A percentile compares a stretch with the other conserved stretches of the same genome.
These are phyloP conservation scores for Platysteira castanea DNA, from an alignment of 2,113 vertebrate genomes.

Conservation along the genomic window DNA sequence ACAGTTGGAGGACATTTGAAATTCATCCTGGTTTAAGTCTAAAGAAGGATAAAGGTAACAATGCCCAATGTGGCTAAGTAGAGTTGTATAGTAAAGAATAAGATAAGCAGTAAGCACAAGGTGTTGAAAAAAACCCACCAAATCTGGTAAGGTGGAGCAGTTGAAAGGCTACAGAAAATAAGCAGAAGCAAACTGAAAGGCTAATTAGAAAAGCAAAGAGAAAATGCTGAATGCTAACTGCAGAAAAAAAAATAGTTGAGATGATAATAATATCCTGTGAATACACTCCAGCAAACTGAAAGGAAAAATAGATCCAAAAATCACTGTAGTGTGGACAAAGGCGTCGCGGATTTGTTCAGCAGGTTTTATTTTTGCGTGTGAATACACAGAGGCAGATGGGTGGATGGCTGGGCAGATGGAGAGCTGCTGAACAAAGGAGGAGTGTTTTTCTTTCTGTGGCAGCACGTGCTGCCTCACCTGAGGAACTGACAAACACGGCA, in stretches of 20 bases:
- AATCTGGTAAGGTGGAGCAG: constrained; percentile 18
- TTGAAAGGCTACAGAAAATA: constrained; percentile 2
- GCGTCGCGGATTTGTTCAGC: neutral
- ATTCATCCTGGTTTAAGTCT: constrained; percentile 63
- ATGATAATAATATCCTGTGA: neutral
- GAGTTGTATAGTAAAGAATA: constrained; percentile 39
- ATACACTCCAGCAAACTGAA: neutral
- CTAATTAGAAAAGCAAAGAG: constrained; percentile 39
- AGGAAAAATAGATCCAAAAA: constrained; percentile 5
- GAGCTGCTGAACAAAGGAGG: constrained; percentile 1
- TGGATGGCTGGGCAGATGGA: constrained; percentile 24
- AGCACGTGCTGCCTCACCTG: constrained; percentile 9
- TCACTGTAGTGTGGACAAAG: neutral
- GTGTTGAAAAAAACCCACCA: constrained; percentile 2
- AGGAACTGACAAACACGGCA: neutral
- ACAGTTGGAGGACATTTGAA: constrained; percentile 60
- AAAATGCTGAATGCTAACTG: neutral
- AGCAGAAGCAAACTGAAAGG: neutral
- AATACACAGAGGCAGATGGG: constrained; percentile 7
- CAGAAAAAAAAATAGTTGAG: neutral
- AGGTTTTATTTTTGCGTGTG: neutral
- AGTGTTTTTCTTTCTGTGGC: neutral
- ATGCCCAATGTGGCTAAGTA: constrained; percentile 49
- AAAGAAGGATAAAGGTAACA: constrained; percentile 66
- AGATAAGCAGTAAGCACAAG: constrained; percentile 59